Conservation (phyloP, 2,797 vertebrate genomes). For the Danio choprae region DNA sequence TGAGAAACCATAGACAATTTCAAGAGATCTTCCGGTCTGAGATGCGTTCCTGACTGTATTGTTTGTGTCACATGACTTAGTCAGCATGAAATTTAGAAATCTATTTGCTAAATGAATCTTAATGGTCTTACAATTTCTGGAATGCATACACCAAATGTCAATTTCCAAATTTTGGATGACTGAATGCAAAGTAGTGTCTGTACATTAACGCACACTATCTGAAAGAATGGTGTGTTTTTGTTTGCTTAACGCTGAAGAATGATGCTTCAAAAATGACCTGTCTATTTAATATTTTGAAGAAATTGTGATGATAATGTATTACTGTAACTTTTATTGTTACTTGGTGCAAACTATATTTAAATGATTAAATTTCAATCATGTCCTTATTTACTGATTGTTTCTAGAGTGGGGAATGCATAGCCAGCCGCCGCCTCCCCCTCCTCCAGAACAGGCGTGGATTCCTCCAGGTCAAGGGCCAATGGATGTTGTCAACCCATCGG, state of each 20-base stretch:
- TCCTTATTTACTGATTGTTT: constrained; percentile 46
- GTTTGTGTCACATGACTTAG: neutral
- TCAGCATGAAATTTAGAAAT: neutral
- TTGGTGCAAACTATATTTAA: too few relatives aligned
- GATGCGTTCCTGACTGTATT: neutral
- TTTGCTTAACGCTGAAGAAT: too few relatives aligned
- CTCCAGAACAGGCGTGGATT: constrained; percentile 95
- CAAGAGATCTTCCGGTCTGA: neutral
- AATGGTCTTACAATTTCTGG: neutral
- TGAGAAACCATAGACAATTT: constrained; percentile 61
- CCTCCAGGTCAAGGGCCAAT: constrained; percentile 92
- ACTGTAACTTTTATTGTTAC: too few relatives aligned
- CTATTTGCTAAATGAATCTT: neutral
- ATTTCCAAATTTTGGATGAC: too few relatives aligned
- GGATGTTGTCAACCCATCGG: constrained; percentile 94
- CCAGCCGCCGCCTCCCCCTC: constrained; percentile 87
- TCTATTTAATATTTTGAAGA: too few relatives aligned
- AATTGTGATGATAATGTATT: too few relatives aligned
- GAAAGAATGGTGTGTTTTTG: too few relatives aligned
- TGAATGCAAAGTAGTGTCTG: too few relatives aligned
- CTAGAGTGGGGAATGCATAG: constrained; percentile 96
- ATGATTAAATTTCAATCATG: neutral
- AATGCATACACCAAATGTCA: too few relatives aligned
- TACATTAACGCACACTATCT: too few relatives aligned
- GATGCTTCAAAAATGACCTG: too few relatives aligned